Evolutionary conservation across 37 sponge, comb jelly and placozoan genomes (phyloP).

Genomic region (Bolinopsis microptera): DNA sequence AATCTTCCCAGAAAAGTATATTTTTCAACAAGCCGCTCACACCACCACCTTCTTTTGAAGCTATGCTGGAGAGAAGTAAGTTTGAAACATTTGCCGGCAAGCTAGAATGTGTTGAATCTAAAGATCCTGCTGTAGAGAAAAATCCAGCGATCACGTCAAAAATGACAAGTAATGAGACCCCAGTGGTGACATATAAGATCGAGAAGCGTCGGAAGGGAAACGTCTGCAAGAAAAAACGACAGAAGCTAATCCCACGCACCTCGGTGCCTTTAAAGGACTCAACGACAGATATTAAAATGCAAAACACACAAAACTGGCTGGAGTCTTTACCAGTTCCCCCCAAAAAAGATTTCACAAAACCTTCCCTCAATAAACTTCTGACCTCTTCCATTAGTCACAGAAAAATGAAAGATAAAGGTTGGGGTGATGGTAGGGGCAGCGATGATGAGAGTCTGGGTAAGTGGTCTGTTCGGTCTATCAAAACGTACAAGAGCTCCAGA

Average conservation of each 20-base stretch:
- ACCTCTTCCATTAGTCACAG: not conserved
- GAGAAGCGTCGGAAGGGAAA: not conserved
- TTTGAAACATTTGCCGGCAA: not conserved
- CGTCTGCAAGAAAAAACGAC: not conserved
- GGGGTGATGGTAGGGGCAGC: not conserved
- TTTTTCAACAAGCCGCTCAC: not conserved
- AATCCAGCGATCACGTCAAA: not conserved
- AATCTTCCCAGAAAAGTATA: slow-evolving; percentile 27
- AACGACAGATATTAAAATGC: not conserved
- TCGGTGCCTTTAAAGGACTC: not conserved
- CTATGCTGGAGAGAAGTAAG: not conserved
- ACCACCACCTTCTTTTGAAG: slow-evolving; percentile 56
- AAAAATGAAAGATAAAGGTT: not conserved
- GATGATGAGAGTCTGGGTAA: slow-evolving; percentile 50
- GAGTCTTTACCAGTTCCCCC: slow-evolving; percentile 9
- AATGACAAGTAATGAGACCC: not conserved
- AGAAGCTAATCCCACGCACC: not conserved
- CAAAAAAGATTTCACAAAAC: not conserved
- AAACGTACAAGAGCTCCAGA: not conserved
- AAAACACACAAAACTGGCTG: not conserved
- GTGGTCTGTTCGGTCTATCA: slow-evolving; percentile 9
- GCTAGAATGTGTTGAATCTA: not conserved
- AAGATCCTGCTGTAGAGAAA: not conserved
- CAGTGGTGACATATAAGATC: not conserved
- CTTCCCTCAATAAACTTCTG: not conserved